These are phyloP conservation scores for Erythrocebus patas DNA, from an alignment of 2,113 vertebrate genomes.

Conservation along the genomic window DNA sequence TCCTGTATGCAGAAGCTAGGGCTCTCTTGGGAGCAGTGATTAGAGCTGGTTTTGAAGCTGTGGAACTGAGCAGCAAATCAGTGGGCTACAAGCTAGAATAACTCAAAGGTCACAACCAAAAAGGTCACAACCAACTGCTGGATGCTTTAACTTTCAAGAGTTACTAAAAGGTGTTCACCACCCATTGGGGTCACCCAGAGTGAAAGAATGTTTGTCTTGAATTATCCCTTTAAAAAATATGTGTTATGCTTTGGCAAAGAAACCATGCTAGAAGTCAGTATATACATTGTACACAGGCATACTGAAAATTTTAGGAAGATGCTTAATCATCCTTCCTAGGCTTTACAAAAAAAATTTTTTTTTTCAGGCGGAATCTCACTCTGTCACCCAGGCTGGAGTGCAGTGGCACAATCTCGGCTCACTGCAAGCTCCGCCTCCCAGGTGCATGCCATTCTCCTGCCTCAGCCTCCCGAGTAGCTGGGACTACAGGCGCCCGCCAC, in stretches of 20 bases:
- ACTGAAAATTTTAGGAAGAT: background rate
- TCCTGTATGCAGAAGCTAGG: background rate
- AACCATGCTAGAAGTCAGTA: background rate
- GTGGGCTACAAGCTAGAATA: background rate
- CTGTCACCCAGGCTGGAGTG: too few species aligned
- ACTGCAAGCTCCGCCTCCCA: too few species aligned
- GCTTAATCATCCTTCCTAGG: background rate
- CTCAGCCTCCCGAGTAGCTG: too few species aligned
- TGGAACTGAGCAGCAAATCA: background rate
- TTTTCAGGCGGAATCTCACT: too few species aligned
- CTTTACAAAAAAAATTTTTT: background rate
- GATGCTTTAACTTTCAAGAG: background rate
- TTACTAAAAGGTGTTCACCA: background rate
- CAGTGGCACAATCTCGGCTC: too few species aligned
- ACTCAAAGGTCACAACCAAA: background rate
- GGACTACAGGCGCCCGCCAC: too few species aligned
- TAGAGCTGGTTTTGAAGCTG: background rate
- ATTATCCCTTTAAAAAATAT: constrained; percentile 41
- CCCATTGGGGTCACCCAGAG: background rate
- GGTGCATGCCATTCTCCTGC: too few species aligned
- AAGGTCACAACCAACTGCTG: background rate
- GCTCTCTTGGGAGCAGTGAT: background rate
- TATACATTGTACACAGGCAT: background rate
- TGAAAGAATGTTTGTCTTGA: constrained; percentile 50
- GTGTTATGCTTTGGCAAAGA: constrained; percentile 9